Conservation (phyloP, 2,888 invertebrate genomes). For the Chesias legatella region DNA sequence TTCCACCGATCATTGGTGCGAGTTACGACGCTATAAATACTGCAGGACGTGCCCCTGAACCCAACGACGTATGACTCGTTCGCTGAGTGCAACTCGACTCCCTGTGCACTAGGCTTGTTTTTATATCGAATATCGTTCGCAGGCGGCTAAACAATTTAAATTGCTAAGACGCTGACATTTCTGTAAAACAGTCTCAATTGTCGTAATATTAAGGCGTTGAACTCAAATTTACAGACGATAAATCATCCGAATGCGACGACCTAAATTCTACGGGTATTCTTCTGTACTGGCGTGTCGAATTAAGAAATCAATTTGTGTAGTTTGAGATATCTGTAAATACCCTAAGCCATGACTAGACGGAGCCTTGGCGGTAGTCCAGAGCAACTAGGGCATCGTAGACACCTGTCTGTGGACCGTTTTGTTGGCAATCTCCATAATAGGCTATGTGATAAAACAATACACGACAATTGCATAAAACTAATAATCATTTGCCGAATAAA, state of each 20-base stretch:
- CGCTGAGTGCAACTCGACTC: conserved; percentile 24
- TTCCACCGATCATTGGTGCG: conserved; percentile 65
- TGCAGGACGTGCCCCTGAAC: conserved; percentile 71
- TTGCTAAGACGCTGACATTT: conserved; percentile 18
- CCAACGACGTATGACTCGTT: conserved; percentile 36
- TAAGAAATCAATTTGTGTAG: conserved; percentile 35
- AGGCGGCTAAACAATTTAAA: conserved; percentile 20
- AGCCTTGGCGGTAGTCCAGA: conserved; percentile 67
- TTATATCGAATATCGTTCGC: conserved; percentile 14
- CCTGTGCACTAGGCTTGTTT: conserved; percentile 14
- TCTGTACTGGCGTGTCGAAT: conserved; percentile 23
- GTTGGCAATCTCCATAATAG: conserved; percentile 69
- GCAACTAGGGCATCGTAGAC: conserved; percentile 66
- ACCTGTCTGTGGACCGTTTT: conserved; percentile 62
- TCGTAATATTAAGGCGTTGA: conserved; percentile 28
- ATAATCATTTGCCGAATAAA: conserved; percentile 26
- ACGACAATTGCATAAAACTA: conserved; percentile 26
- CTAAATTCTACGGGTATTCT: conserved; percentile 27
- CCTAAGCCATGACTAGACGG: conserved; percentile 50
- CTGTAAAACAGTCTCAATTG: conserved; percentile 27
- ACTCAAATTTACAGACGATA: conserved; percentile 31
- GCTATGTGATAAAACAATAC: conserved; percentile 58
- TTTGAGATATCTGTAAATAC: conserved; percentile 45
- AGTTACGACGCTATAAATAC: conserved; percentile 77
- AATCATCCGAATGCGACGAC: conserved; percentile 30